These are phyloP conservation scores for Rhorus exstirpatorius DNA, from an alignment of 2,888 invertebrate species.

Conservation along the genomic window DNA sequence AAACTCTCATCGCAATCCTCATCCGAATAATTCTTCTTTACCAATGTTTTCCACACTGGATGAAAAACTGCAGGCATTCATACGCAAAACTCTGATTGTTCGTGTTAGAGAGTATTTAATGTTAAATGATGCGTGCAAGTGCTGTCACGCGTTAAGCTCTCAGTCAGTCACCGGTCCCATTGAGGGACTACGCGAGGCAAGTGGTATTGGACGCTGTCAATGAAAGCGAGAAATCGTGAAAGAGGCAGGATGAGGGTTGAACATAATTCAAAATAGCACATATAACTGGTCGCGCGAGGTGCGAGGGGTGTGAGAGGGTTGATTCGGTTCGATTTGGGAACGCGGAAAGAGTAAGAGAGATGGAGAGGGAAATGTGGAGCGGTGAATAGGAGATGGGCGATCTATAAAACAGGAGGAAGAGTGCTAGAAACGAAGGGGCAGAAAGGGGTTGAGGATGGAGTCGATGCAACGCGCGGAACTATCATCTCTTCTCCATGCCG, in stretches of 20 bases:
- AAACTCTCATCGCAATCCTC: too few relatives aligned
- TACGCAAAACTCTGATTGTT: not conserved
- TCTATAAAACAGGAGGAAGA: slow-evolving; percentile 47
- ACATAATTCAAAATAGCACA: not conserved
- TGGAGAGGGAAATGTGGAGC: not conserved
- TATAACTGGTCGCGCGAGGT: not conserved
- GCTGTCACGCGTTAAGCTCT: slow-evolving; percentile 20
- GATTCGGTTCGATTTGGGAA: slow-evolving; percentile 11
- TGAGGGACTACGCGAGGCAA: slow-evolving; percentile 3
- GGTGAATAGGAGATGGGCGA: slow-evolving; percentile 17
- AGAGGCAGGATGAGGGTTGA: slow-evolving; percentile 5
- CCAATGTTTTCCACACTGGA: not conserved
- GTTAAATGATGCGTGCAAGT: slow-evolving; percentile 29
- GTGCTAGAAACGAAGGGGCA: slow-evolving; percentile 35
- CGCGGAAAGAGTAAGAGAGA: slow-evolving; percentile 18
- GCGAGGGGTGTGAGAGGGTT: not conserved
- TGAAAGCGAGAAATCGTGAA: slow-evolving; percentile 37
- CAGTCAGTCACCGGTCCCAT: slow-evolving; percentile 1
- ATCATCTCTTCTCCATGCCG: slow-evolving; percentile 48
- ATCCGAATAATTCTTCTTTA: too few relatives aligned
- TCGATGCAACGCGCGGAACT: slow-evolving; percentile 62
- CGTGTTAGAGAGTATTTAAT: not conserved
- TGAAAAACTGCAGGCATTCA: not conserved
- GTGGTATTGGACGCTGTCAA: slow-evolving; percentile 18
- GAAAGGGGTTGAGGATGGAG: slow-evolving; percentile 33